Evolutionary conservation across 2,797 vertebrate genomes (phyloP), one percentile per base, ranked within the genome.

Genomic region (Gallinago nigripennis): DNA sequence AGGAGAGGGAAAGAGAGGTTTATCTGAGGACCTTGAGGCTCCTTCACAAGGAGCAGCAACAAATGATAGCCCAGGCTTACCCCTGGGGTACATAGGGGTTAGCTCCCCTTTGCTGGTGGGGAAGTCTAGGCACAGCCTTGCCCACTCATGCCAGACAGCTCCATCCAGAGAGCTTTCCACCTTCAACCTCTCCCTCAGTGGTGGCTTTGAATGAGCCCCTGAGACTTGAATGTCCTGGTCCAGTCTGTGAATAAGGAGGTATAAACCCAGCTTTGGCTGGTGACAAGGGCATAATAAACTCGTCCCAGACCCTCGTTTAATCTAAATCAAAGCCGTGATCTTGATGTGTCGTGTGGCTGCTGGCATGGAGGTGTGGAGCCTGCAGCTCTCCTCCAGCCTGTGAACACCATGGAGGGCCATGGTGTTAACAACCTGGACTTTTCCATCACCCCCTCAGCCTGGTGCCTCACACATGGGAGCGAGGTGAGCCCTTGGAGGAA

Each of bases 381-480:
- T 41, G 43, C 45, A 0, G 1, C 61, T 56, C 56, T 65, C 63
- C 81, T 92, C 3, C 1, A 57, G 33, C 76, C 39, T 9, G 1
- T 0, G 2, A 63, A n/a, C n/a, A 0, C 13, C 60, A 21, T 2
- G 4, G 60, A 77, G 75, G 64, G 11, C 48, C 82, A 64, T 20
- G 41, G 25, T 21, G 23, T 16, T 51, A 64, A 41, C 60, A 45
- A 27, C 35, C 24, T 75, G 61, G 46, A 10, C 33, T 66, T 63
- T 58, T 28, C 46, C 16, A 68, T 37, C 15, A 20, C 16, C 70
- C 70, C 66, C 33, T 88, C 63, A 33, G 11, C 66, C 58, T 81
- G 0, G 0, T 80, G 60, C 75, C 57, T 89, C 0, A 0, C 60
- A 16, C 0, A 0, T 53, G 64, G 65, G 68, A 91, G 57, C 33